Base-by-base conservation (phyloP, 2,888 invertebrate genomes). In the Tetramorium bicarinatum region DNA sequence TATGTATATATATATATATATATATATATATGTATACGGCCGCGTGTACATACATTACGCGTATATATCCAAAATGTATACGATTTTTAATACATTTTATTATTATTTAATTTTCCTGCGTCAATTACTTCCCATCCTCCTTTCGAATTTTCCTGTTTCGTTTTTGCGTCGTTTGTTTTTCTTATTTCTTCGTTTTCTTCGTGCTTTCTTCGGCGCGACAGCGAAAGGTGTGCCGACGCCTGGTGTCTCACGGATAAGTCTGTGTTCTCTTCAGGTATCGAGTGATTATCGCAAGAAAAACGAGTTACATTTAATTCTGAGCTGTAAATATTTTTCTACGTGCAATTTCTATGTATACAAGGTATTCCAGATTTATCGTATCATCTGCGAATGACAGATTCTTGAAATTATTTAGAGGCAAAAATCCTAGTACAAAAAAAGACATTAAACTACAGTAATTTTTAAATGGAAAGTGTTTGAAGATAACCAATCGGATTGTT, bases 51-150 rank as follows among this genome's bases (percentile, higher is more conserved):
- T 71, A 79, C 44, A 84, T 83, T 44, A 84, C 79, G 79, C 79
- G 79, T 80, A 56, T 80, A 69, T 80, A 80, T 80, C 41, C 72
- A 84, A 94, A 94, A 94, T 94, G 94, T 94, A 94, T 94, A 94
- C 94, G 94, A 94, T 92, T 94, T 94, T 94, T 94, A 94, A 94
- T 94, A 94, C 93, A 94, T 90, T 93, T 93, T 94, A 94, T 93
- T 94, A 94, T 94, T 94, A 94, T 94, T 94, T 94, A 94, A 90
- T 88, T 88, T 82, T 69, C 69, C 64, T 86, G 87, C 86, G 84
- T 89, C n/a, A n/a, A 61, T 89, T 87, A 81, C 85, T 89, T 83
- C 25, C 64, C 18, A 21, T n/a, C 25, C 25, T 25, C 21, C 59
- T 67, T 25, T 29, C 18, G 72, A 41, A n/a, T 25, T 56, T 69